A percentile compares a stretch with the other conserved stretches of the same genome.
Conservation (phyloP, 1,140 invertebrate genomes). For the Augochlora pura region DNA sequence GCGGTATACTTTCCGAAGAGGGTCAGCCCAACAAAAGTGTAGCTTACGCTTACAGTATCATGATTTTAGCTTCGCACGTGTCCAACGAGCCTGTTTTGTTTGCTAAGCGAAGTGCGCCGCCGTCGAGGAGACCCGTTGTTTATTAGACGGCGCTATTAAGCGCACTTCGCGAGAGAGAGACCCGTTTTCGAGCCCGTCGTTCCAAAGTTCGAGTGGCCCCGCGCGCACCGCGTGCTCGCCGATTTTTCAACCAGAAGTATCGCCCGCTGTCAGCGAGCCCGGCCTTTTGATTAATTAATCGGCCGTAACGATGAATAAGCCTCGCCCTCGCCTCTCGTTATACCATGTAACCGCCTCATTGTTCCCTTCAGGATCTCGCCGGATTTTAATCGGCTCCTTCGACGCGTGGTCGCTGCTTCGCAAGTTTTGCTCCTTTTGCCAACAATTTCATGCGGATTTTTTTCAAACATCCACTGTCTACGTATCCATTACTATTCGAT, state of each 20-base stretch:
- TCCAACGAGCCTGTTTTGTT: slow-evolving; percentile 70
- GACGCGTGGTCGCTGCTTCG: no score
- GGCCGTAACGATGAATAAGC: slow-evolving; percentile 39
- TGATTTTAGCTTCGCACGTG: slow-evolving; percentile 79
- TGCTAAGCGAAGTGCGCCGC: slow-evolving; percentile 63
- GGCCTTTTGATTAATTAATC: slow-evolving; percentile 60
- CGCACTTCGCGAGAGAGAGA: slow-evolving; percentile 41
- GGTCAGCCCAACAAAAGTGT: slow-evolving; percentile 68
- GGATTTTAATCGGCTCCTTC: neutral
- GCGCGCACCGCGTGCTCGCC: slow-evolving; percentile 30
- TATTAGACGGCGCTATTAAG: slow-evolving; percentile 67
- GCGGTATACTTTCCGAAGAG: slow-evolving; percentile 28
- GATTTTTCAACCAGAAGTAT: slow-evolving; percentile 51
- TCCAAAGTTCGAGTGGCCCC: slow-evolving; percentile 47
- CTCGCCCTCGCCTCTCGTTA: neutral
- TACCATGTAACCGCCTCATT: neutral
- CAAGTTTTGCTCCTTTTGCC: no score
- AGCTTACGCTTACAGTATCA: slow-evolving; percentile 74
- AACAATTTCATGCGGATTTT: no score
- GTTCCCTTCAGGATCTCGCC: neutral
- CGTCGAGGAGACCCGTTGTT: slow-evolving; percentile 62
- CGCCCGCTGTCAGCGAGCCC: slow-evolving; percentile 25
- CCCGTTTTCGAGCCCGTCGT: neutral
- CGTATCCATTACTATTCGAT: no score
- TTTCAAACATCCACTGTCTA: no score